Conservation (phyloP, 1,140 invertebrate genomes). For the Ceratosolen fusciceps region DNA sequence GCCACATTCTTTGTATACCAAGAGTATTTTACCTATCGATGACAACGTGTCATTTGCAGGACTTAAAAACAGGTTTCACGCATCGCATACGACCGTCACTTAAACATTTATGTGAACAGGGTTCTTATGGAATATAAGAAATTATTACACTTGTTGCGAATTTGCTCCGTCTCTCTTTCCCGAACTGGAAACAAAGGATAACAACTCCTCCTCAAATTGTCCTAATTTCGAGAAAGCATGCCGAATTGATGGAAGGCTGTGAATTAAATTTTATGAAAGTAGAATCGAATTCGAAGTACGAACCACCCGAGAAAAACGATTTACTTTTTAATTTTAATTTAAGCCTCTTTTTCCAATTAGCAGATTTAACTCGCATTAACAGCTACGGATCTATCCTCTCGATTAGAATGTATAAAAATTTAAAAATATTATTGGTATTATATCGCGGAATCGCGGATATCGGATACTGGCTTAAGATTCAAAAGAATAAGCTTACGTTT, state of each 20-base stretch:
- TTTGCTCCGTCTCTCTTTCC: not conserved
- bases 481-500: not conserved
- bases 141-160: not conserved
- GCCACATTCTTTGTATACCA: not conserved
- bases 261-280: not conserved
- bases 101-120: not conserved
- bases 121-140: not conserved
- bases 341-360: too few species aligned
- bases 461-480: not conserved
- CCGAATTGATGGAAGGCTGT: not conserved
- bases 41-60: not conserved
- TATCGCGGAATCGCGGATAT: not conserved
- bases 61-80: constrained; percentile 1
- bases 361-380: too few species aligned
- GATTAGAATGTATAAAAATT: not conserved
- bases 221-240: not conserved
- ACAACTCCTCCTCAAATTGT: not conserved
- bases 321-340: too few species aligned
- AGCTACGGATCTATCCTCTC: not conserved
- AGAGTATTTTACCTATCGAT: not conserved
- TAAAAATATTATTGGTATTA: not conserved
- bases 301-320: not conserved
- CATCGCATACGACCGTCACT: not conserved
- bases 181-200: not conserved
- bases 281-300: not conserved